A percentile compares a stretch with the other conserved stretches of the same genome.
Conservation (phyloP, 2,888 invertebrate species). For the Heliconius charithonia region DNA sequence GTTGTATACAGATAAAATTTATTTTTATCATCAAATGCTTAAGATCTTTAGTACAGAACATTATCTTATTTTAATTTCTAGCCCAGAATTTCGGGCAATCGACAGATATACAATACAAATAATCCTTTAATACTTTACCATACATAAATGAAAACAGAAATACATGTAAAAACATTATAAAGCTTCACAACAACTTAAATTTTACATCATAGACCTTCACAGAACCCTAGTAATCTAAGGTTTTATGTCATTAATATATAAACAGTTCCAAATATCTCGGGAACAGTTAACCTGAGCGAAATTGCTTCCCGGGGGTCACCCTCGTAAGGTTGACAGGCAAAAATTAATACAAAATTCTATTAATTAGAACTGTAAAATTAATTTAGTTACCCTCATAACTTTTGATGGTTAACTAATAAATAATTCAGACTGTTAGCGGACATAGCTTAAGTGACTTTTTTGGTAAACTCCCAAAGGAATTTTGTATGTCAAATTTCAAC, state of each 20-base stretch:
- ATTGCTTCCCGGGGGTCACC: constrained; percentile 1
- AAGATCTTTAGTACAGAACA: too few species aligned
- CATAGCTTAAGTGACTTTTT: constrained; percentile 3
- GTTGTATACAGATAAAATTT: too few species aligned
- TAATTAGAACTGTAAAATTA: constrained; percentile 3
- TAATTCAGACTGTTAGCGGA: neutral
- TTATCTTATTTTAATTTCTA: too few species aligned
- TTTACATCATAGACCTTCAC: neutral
- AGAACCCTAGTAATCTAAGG: neutral
- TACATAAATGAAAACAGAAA: neutral
- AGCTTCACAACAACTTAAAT: neutral
- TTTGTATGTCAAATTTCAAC: too few species aligned
- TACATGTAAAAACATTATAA: neutral
- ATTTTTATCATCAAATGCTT: too few species aligned
- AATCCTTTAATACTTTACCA: too few species aligned
- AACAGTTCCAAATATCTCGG: neutral
- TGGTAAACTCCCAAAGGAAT: neutral
- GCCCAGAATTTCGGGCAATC: too few species aligned
- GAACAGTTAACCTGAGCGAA: constrained; percentile 14
- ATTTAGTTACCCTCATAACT: constrained; percentile 7
- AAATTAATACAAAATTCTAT: constrained; percentile 16
- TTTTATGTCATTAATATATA: neutral
- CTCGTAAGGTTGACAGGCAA: constrained; percentile 14
- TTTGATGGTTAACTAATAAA: constrained; percentile 14
- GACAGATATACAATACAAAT: too few species aligned